Evolutionary conservation across 2,113 vertebrate genomes (phyloP), one percentile per base, ranked within the genome.

Genomic region (Ovibos moschatus): DNA sequence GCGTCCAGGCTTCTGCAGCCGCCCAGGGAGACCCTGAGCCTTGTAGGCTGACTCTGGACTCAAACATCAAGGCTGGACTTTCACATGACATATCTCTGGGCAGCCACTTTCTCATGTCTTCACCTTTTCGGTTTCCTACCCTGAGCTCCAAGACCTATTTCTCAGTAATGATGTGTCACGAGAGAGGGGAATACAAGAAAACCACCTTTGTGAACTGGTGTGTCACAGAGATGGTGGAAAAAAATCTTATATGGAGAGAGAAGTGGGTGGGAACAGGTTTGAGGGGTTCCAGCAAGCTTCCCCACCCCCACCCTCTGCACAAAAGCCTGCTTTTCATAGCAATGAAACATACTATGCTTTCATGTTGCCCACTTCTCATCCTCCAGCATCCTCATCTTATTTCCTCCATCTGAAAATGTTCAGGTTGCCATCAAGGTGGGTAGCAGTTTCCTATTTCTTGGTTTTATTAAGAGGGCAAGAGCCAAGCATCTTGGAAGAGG

Each of bases 1-100:
- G 2, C 2, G 28, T 9, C 40, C 33, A 53, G 47, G 17, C 2
- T 30, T 17, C 30, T 12, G 2, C 11, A 30, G 7, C 14, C 28
- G 0, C 30, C 21, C 0, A 2, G 27, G 7, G 47, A 16, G 60
- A n/a, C 9, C 23, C 17, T 28, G 2, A 10, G 16, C 15, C 19
- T 74, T 14, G 13, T 2, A 62, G 30, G 8, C 28, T 13, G 36
- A 43, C 15, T 57, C 6, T 47, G 3, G 36, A 60, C 53, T 50
- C 78, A n/a, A n/a, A 21, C 16, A 3, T 40, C 55, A 79, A 4
- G 3, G 6, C 40, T 40, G n/a, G 43, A 15, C 33, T 47, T 50
- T n/a, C 1, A 36, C 1, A 2, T 67, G 36, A n/a, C 51, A 6
- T 15, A 5, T 74, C 15, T 64, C 45, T 62, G 88, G 33, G 14